These are phyloP conservation scores for Anthonomus grandis DNA, from an alignment of 1,140 invertebrate genomes.

Conservation along the genomic window DNA sequence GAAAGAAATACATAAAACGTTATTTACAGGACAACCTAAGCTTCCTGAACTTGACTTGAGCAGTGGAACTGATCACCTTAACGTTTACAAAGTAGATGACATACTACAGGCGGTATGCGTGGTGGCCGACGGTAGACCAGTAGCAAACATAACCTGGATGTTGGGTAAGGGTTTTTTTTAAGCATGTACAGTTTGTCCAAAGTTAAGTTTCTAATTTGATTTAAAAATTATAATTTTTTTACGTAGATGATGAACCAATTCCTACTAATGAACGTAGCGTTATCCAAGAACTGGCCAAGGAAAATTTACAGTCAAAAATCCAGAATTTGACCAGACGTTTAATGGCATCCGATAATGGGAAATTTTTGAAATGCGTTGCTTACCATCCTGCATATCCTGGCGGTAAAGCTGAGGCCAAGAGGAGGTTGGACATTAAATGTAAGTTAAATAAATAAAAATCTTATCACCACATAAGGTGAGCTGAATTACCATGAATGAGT, in stretches of 20 bases:
- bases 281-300: constrained; percentile 50
- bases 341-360: constrained; percentile 62
- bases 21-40: constrained; percentile 57
- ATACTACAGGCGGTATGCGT: constrained; percentile 61
- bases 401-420: constrained; percentile 49
- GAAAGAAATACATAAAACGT: not conserved
- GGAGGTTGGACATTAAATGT: constrained; percentile 62
- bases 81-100: constrained; percentile 58
- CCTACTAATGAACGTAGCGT: constrained; percentile 53
- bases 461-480: no score
- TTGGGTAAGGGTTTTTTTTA: constrained; percentile 52
- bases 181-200: not conserved
- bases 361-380: constrained; percentile 60
- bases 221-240: constrained; percentile 24
- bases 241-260: constrained; percentile 62
- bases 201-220: no score
- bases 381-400: constrained; percentile 59
- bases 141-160: constrained; percentile 68
- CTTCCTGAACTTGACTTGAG: constrained; percentile 56
- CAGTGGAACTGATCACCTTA: constrained; percentile 45
- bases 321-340: constrained; percentile 63
- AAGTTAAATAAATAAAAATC: constrained; percentile 43
- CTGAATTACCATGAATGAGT: no score
- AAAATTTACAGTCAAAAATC: constrained; percentile 55
- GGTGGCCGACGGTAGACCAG: constrained; percentile 65